Conservation (phyloP, 2,888 invertebrate species). For the Auanema sp. region DNA sequence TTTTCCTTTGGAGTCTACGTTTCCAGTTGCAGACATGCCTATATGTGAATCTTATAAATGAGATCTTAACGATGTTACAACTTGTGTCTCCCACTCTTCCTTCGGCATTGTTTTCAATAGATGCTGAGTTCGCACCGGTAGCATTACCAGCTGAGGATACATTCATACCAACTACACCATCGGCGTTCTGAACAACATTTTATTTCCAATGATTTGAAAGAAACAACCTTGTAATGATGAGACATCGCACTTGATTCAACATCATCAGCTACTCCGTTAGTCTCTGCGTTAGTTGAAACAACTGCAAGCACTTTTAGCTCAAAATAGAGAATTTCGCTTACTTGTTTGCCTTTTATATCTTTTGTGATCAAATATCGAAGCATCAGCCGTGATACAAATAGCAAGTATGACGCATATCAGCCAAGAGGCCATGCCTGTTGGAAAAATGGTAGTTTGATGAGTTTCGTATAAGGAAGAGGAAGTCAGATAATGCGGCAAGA, state of each 20-base stretch:
- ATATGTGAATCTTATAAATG: background rate
- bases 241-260: conserved; percentile 38
- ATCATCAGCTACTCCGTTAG: conserved; percentile 36
- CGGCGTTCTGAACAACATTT: conserved; percentile 23
- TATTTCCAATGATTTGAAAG: background rate
- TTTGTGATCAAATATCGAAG: too few relatives aligned
- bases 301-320: conserved; percentile 25
- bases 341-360: too few relatives aligned
- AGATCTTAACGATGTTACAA: conserved; percentile 1
- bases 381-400: too few relatives aligned
- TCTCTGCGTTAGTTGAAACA: conserved; percentile 34
- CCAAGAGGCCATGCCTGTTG: too few relatives aligned
- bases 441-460: too few relatives aligned
- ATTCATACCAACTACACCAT: conserved; percentile 47
- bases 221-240: conserved; percentile 35
- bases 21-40: conserved; percentile 35
- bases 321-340: too few relatives aligned
- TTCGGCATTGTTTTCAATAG: conserved; percentile 24
- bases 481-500: too few relatives aligned
- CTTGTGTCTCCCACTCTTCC: conserved; percentile 37
- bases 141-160: conserved; percentile 46
- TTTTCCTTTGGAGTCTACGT: conserved; percentile 35
- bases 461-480: too few relatives aligned
- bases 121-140: conserved; percentile 32
- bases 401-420: too few relatives aligned